Evolutionary conservation across 2,797 vertebrate genomes (phyloP).

Genomic region (Halcyon chelicuti): DNA sequence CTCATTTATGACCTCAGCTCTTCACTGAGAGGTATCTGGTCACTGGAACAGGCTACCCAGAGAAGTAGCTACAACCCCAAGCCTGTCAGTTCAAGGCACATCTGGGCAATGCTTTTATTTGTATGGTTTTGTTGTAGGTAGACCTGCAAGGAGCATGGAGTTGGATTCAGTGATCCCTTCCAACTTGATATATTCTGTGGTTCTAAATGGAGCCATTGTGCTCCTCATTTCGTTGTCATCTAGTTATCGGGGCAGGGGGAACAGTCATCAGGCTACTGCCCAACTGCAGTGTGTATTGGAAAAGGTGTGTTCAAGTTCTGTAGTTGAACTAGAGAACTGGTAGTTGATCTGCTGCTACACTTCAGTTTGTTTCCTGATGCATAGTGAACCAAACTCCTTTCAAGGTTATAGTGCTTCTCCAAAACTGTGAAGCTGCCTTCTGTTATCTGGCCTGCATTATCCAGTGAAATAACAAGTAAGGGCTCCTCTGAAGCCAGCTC

Average conservation of each 20-base stretch:
- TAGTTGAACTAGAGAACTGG: background rate
- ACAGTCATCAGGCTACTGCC: background rate
- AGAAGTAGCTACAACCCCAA: background rate
- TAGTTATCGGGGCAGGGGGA: background rate
- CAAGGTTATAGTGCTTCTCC: background rate
- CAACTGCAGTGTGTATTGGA: rapidly evolving
- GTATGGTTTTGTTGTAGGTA: background rate
- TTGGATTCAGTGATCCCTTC: background rate
- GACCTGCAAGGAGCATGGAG: background rate
- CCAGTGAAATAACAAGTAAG: background rate
- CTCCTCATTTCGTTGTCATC: background rate
- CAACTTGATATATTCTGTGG: rapidly evolving
- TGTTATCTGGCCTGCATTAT: background rate
- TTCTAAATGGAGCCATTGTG: background rate
- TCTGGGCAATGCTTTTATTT: background rate
- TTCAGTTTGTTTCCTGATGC: background rate
- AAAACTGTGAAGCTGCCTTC: background rate
- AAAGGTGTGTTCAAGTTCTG: background rate
- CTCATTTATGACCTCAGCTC: rapidly evolving
- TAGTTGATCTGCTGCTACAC: background rate
- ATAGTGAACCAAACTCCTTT: background rate
- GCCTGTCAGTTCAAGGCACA: background rate
- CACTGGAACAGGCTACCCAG: background rate
- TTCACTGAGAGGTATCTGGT: background rate
- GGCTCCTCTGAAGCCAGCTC: background rate